Evolutionary conservation across 92 coral and sea anemone genomes (phyloP), one percentile per base, ranked within the genome.

Genomic region (Palythoa grandiflora): DNA sequence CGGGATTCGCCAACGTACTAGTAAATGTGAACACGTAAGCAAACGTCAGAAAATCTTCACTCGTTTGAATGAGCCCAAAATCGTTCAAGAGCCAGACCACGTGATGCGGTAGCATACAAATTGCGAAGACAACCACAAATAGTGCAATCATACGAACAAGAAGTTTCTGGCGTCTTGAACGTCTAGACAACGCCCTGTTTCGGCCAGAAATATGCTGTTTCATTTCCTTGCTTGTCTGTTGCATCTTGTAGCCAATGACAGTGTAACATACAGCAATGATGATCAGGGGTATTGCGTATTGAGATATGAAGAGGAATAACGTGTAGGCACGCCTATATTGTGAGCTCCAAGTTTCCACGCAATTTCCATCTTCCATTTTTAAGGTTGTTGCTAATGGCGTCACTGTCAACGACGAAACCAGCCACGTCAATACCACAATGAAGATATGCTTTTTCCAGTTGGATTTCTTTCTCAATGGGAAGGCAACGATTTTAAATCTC

Each of bases 51-150:
- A 93, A 38, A 66, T 79, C 85, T 54, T 65, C 61, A 9, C 88
- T 83, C 68, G 17, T 52, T 10, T 84, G 84, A 66, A 71, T 50
- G 60, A 73, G 73, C 37, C 93, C 94, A 71, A 93, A 94, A 16
- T 91, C 90, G 1, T 78, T 47, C 80, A 92, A 93, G 37, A 94
- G 74, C 95, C 95, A 94, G 17, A 93, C 90, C 37, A 93, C 95
- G 55, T 94, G 98, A 65, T 94, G 98, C 2, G 98, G 98, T 9
- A 94, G 70, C 98, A 94, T 94, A 72, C 98, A 94, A 47, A 94
- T 84, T 10, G 98, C 98, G 80, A 94, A 94, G 57, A 93, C 94
- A 0, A 84, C 81, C 19, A 93, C 95, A 80, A 94, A 94, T 5
- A 94, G 55, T 2, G 91, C 84, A 8, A 93, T 93, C 87, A 93